Conservation (phyloP, 1,140 invertebrate species). For the Popillia japonica region DNA sequence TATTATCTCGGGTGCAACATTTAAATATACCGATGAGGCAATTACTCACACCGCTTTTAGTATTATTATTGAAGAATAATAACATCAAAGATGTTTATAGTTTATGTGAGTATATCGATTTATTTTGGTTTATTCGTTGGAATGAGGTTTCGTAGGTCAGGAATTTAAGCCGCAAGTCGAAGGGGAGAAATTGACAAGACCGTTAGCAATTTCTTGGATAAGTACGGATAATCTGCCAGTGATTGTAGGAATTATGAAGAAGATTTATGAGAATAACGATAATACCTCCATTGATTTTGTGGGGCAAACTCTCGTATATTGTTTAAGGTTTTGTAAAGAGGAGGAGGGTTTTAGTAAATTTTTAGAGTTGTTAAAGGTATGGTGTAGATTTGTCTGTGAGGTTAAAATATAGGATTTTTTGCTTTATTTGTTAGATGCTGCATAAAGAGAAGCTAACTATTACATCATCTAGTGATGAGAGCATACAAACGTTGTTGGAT, state of each 20-base stretch:
- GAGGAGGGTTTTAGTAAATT: slow-evolving; percentile 47
- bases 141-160: slow-evolving; percentile 48
- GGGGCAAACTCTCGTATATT: slow-evolving; percentile 47
- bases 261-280: slow-evolving; percentile 49
- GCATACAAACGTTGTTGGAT: slow-evolving; percentile 46
- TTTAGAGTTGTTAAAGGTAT: slow-evolving; percentile 47
- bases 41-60: slow-evolving; percentile 63
- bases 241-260: slow-evolving; percentile 51
- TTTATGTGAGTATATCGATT: slow-evolving; percentile 59
- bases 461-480: slow-evolving; percentile 59
- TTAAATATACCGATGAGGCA: slow-evolving; percentile 57
- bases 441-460: slow-evolving; percentile 57
- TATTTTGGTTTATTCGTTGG: slow-evolving; percentile 32
- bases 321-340: slow-evolving; percentile 44
- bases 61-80: slow-evolving; percentile 60
- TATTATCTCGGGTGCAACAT: slow-evolving; percentile 62
- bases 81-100: slow-evolving; percentile 60
- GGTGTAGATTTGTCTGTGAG: no score
- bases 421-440: slow-evolving; percentile 58
- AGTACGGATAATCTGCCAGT: slow-evolving; percentile 47
- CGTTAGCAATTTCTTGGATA: slow-evolving; percentile 49
- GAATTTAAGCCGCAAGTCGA: slow-evolving; percentile 47
- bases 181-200: slow-evolving; percentile 51
- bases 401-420: no score
- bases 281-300: slow-evolving; percentile 46